Conservation (phyloP, 2,113 vertebrate species). For the Mustelus asterias region DNA sequence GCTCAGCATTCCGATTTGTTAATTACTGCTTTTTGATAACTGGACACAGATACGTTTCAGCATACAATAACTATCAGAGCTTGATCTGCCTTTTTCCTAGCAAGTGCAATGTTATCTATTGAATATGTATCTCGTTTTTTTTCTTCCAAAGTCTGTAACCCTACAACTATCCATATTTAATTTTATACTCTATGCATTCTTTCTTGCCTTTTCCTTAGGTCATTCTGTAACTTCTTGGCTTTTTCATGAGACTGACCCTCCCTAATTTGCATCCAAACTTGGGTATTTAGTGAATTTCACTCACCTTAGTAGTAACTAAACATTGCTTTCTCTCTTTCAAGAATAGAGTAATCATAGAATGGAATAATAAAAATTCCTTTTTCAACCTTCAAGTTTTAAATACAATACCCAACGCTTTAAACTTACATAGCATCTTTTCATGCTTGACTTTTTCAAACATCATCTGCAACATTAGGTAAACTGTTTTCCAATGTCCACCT, state of each 20-base stretch:
- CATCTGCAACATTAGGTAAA: not conserved
- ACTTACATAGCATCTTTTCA: not conserved
- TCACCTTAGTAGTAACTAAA: not conserved
- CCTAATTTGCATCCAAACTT: not conserved
- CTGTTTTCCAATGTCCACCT: not conserved
- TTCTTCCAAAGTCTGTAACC: not conserved
- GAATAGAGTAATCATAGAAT: too few relatives aligned
- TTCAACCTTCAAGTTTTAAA: not conserved
- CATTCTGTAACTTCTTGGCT: not conserved
- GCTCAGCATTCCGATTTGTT: not conserved
- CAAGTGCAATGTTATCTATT: not conserved
- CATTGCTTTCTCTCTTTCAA: not conserved
- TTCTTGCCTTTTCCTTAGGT: not conserved
- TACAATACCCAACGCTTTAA: not conserved
- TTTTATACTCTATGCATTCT: not conserved
- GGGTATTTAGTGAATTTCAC: not conserved
- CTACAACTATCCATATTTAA: not conserved
- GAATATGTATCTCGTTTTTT: not conserved
- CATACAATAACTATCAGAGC: not conserved
- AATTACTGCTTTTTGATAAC: not conserved
- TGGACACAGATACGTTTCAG: not conserved
- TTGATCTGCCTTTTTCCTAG: not conserved
- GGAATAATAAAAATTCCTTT: not conserved
- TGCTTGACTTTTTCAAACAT: not conserved
- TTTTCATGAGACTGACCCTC: not conserved